Percentiles rank a stretch among this genome's conserved stretches.
Evolutionary conservation across 2,113 vertebrate genomes (phyloP).

Genomic region (Nibea coibor): DNA sequence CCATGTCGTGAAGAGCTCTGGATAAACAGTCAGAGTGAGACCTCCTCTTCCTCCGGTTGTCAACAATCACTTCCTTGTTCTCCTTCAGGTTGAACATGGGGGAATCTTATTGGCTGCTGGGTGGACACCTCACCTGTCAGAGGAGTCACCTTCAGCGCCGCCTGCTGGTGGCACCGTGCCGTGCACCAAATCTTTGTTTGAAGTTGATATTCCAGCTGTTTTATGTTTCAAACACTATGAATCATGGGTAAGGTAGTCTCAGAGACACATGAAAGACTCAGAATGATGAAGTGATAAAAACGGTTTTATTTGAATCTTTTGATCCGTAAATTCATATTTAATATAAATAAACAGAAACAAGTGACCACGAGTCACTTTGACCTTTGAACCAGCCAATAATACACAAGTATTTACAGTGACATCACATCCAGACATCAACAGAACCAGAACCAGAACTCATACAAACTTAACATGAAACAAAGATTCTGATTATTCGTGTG

Average conservation of each 20-base stretch:
- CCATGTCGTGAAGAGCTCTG: not conserved
- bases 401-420: slow-evolving; percentile 70
- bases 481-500: too few relatives aligned
- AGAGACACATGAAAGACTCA: not conserved
- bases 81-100: slow-evolving; percentile 7
- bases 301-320: slow-evolving; percentile 53
- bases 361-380: slow-evolving; percentile 60
- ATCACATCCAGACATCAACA: not conserved
- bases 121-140: slow-evolving; percentile 17
- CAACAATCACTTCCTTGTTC: slow-evolving; percentile 48
- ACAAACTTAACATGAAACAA: too few relatives aligned
- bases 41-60: slow-evolving; percentile 1
- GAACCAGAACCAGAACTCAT: not conserved
- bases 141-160: not conserved
- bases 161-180: slow-evolving; percentile 29
- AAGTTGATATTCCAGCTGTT: too few relatives aligned
- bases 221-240: not conserved
- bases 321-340: slow-evolving; percentile 67
- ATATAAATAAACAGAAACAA: slow-evolving; percentile 74
- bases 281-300: not conserved
- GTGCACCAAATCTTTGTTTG: too few relatives aligned
- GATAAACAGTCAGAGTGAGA: slow-evolving; percentile 37
- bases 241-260: not conserved
- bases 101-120: slow-evolving; percentile 48
- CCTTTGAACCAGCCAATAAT: slow-evolving; percentile 27